Percentiles rank a stretch among this genome's conserved stretches.
Conservation (phyloP, 1,140 invertebrate genomes). For the Neoseiulus cucumeris region DNA sequence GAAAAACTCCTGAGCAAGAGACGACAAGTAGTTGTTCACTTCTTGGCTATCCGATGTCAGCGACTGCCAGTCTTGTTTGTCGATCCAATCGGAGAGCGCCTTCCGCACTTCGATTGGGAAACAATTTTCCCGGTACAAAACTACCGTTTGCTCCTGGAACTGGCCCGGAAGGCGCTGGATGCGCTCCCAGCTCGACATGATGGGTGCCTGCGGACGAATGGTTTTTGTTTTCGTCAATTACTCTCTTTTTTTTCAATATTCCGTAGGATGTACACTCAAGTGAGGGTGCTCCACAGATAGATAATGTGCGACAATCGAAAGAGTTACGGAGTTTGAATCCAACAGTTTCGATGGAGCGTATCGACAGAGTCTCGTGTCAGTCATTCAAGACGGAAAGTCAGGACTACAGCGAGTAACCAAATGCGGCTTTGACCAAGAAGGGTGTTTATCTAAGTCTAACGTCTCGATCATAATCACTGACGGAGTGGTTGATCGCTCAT, state of each 20-base stretch:
- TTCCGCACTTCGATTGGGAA: slow-evolving; percentile 78
- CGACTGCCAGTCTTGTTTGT: slow-evolving; percentile 57
- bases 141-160: slow-evolving; percentile 47
- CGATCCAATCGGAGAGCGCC: slow-evolving; percentile 64
- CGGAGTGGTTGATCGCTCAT: too few relatives aligned
- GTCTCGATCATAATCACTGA: too few relatives aligned
- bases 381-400: neutral
- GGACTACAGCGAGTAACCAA: too few relatives aligned
- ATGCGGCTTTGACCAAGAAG: too few relatives aligned
- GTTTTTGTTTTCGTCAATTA: neutral
- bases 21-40: slow-evolving; percentile 35
- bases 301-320: neutral
- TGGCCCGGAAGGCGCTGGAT: slow-evolving; percentile 54
- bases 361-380: neutral
- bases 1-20: slow-evolving; percentile 46
- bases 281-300: neutral
- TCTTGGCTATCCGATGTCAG: slow-evolving; percentile 46
- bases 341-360: too few relatives aligned
- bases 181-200: slow-evolving; percentile 63
- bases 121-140: slow-evolving; percentile 56
- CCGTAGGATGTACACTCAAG: too few relatives aligned
- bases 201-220: neutral
- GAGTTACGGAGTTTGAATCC: neutral
- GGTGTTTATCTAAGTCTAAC: too few relatives aligned
- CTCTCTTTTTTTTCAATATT: neutral